Conservation (phyloP, 2,113 vertebrate genomes). For the Caretta caretta region DNA sequence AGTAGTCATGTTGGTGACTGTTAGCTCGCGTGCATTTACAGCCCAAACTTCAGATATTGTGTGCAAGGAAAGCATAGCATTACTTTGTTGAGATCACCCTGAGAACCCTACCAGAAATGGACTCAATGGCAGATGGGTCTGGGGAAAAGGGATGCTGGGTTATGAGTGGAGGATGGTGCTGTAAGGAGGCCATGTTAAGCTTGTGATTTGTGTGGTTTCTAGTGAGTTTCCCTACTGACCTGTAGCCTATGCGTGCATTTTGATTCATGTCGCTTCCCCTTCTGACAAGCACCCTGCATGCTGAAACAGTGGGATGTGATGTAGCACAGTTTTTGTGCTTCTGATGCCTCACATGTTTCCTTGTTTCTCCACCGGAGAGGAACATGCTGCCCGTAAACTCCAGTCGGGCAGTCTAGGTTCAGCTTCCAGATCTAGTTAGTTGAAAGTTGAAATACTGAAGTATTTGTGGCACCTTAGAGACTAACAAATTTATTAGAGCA, state of each 20-base stretch:
- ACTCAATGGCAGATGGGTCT: background rate
- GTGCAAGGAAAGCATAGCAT: background rate
- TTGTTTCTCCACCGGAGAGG: conserved; percentile 23
- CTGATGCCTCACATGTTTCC: conserved; percentile 49
- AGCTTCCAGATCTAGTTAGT: conserved; percentile 13
- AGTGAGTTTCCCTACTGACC: conserved; percentile 43
- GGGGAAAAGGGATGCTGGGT: background rate
- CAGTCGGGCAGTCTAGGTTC: conserved; percentile 43
- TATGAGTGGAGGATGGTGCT: background rate
- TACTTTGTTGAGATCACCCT: background rate
- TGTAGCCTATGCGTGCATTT: conserved; percentile 52
- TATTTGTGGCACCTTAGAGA: too few relatives aligned
- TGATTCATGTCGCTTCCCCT: conserved; percentile 9
- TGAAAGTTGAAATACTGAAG: background rate
- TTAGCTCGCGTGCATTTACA: background rate
- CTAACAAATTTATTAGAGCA: too few relatives aligned
- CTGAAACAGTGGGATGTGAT: conserved; percentile 42
- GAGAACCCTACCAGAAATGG: background rate
- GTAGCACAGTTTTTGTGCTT: conserved; percentile 39
- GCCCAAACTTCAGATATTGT: background rate
- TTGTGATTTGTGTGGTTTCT: conserved; percentile 41
- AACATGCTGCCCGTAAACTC: conserved; percentile 15
- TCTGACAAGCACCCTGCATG: background rate
- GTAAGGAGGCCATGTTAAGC: conserved; percentile 24
- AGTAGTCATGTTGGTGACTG: background rate